Evolutionary conservation across 2,888 invertebrate genomes (phyloP).

Genomic region (Leptopterna dolabrata): DNA sequence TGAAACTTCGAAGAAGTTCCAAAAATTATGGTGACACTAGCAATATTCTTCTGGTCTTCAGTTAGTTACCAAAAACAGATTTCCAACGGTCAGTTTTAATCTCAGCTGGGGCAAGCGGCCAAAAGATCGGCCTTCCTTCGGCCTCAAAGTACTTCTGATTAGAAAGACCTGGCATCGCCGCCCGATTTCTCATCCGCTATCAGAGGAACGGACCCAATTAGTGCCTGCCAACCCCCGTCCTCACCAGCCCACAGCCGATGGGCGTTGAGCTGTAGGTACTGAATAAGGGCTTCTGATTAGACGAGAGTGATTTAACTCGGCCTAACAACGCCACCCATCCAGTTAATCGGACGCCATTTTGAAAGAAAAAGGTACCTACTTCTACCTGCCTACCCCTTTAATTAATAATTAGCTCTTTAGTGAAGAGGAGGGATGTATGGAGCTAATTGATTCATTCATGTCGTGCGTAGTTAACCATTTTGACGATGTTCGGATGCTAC

Average conservation of each 20-base stretch:
- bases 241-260: background rate
- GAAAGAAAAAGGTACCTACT: too few species aligned
- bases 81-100: background rate
- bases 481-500: too few species aligned
- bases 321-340: background rate
- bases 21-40: too few species aligned
- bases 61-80: too few species aligned
- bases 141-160: background rate
- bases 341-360: too few species aligned
- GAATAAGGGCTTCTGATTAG: background rate
- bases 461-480: too few species aligned
- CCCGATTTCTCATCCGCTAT: background rate
- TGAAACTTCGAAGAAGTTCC: too few species aligned
- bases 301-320: background rate
- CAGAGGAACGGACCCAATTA: background rate
- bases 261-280: background rate
- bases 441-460: too few species aligned
- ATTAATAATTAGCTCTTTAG: too few species aligned
- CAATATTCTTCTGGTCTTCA: too few species aligned
- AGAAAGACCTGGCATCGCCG: background rate
- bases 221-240: background rate
- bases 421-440: too few species aligned
- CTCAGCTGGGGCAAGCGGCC: background rate
- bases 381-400: too few species aligned
- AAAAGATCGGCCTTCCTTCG: background rate